A percentile compares a stretch with the other conserved stretches of the same genome.
Evolutionary conservation across 2,113 vertebrate species (phyloP).

Genomic region (Nerophis ophidion): DNA sequence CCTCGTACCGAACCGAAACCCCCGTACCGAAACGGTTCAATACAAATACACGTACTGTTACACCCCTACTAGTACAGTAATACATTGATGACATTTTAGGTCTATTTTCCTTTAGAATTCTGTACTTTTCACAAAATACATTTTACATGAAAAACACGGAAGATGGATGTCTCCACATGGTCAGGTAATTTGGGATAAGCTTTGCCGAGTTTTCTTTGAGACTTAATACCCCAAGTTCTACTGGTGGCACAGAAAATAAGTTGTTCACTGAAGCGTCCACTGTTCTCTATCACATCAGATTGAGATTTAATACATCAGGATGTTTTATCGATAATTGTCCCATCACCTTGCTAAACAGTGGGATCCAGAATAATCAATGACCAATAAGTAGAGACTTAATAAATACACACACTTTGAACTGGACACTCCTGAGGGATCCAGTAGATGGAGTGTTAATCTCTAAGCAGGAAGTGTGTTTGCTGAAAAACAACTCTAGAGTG

Average conservation of each 20-base stretch:
- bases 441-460: conserved; percentile 10
- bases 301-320: neutral
- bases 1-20: too few species aligned
- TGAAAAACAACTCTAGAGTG: conserved; percentile 11
- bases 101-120: too few species aligned
- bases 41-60: too few species aligned
- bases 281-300: neutral
- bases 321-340: neutral
- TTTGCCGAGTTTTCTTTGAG: too few species aligned
- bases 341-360: conserved; percentile 40
- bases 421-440: conserved; percentile 35
- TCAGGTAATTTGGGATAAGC: too few species aligned
- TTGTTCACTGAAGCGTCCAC: neutral
- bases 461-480: neutral
- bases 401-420: conserved; percentile 35
- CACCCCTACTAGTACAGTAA: too few species aligned
- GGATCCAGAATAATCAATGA: conserved; percentile 40
- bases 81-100: too few species aligned
- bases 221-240: neutral
- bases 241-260: neutral
- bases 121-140: too few species aligned
- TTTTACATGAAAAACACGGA: too few species aligned
- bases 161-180: too few species aligned
- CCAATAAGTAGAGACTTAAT: conserved; percentile 35
- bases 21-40: too few species aligned